Conservation (phyloP, 2,888 invertebrate species). For the Phasia obesa region DNA sequence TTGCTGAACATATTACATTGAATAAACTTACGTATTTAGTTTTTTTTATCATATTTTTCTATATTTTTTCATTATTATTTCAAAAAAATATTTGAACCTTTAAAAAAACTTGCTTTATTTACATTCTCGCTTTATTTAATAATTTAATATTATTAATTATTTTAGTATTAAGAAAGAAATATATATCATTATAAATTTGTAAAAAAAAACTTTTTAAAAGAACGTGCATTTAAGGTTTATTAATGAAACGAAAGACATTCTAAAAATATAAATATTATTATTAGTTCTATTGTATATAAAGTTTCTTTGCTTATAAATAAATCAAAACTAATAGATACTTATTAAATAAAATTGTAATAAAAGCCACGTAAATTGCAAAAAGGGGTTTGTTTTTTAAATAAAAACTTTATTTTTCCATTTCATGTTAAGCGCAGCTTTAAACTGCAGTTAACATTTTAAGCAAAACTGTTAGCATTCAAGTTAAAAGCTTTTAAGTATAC, state of each 20-base stretch:
- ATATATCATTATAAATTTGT: conserved; percentile 50
- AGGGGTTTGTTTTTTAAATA: too few species aligned
- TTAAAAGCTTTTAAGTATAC: not conserved
- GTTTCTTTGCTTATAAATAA: conserved; percentile 42
- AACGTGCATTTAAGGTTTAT: conserved; percentile 19
- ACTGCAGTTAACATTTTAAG: not conserved
- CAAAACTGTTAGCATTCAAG: not conserved
- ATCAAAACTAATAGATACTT: too few species aligned
- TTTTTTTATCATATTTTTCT: not conserved
- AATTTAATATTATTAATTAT: too few species aligned
- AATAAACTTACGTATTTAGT: conserved; percentile 14
- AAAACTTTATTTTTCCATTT: too few species aligned
- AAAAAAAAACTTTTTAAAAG: conserved; percentile 19
- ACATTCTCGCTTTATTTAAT: conserved; percentile 50
- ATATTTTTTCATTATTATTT: conserved; percentile 2
- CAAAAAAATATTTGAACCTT: not conserved
- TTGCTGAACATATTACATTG: conserved; percentile 44
- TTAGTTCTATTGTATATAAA: conserved; percentile 62
- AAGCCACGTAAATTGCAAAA: too few species aligned
- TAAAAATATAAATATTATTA: conserved; percentile 10
- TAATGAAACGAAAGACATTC: conserved; percentile 31
- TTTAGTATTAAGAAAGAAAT: conserved; percentile 45
- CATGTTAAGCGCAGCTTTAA: too few species aligned
- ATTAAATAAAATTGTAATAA: conserved; percentile 47
- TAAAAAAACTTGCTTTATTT: conserved; percentile 44